Evolutionary conservation across 2,113 vertebrate genomes (phyloP).

Genomic region (Orthonyx spaldingii): DNA sequence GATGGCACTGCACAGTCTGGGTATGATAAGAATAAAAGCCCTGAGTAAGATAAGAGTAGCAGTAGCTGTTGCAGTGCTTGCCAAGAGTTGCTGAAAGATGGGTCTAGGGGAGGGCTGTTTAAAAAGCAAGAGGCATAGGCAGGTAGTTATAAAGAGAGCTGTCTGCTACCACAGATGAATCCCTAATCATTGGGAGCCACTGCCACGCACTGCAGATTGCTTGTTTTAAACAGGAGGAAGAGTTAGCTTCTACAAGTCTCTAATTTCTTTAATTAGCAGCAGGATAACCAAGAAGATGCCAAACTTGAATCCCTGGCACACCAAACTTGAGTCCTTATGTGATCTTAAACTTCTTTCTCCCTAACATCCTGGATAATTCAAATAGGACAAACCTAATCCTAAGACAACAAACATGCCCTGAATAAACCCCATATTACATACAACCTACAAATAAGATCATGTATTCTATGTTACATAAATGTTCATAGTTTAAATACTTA

Average conservation of each 20-base stretch:
- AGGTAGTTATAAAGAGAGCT: not conserved
- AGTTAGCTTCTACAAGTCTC: not conserved
- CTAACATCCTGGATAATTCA: not conserved
- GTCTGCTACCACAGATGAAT: slow-evolving; percentile 11
- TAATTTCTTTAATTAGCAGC: not conserved
- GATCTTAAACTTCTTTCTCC: not conserved
- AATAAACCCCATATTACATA: not conserved
- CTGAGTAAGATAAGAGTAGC: not conserved
- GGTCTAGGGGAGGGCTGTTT: not conserved
- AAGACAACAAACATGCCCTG: not conserved
- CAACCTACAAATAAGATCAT: not conserved
- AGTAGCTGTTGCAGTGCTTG: not conserved
- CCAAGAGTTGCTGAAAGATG: not conserved
- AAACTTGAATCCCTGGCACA: not conserved
- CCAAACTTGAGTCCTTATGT: not conserved
- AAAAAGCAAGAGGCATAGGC: not conserved
- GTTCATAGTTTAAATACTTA: not conserved
- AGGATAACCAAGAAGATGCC: not conserved
- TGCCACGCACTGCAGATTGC: not conserved
- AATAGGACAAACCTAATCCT: not conserved
- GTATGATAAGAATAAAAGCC: not conserved
- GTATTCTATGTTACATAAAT: not conserved
- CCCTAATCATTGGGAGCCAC: not conserved
- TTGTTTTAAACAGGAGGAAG: not conserved
- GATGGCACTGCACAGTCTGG: not conserved